Evolutionary conservation across 2,888 invertebrate species (phyloP), one percentile per base, ranked within the genome.

Genomic region (Trypoxylon attenuatum): DNA sequence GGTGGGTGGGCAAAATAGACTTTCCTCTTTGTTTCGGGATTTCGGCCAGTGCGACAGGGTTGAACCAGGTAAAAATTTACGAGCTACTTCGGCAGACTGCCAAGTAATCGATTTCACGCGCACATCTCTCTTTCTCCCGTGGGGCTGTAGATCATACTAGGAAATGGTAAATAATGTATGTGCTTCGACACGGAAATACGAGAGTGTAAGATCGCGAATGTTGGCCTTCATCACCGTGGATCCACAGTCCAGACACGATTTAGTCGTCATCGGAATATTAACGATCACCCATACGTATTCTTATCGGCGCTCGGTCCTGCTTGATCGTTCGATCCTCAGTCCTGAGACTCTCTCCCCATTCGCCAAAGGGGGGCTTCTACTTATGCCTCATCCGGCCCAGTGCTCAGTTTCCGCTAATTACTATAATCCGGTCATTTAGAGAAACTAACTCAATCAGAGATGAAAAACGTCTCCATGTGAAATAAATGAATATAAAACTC

Each of bases 161-260:
- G 82, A 83, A 84, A 84, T 84, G 75, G 81, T 82, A 81, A 84
- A 85, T 84, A 84, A 85, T 85, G 78, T 81, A 84, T 84, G 77
- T 79, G 71, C 71, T 64, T 75, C 73, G 78, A 85, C 78, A 81
- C 85, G 85, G 84, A 85, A 85, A 83, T 81, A 81, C 80, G 71
- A 63, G 33, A 10, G 64, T 52, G 57, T 33, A 61, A 59, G 65
- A 70, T 55, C 63, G 76, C 64, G 62, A 71, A 71, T 73, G 61
- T 72, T 77, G 84, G 76, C 84, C 85, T 85, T 85, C 81, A 78
- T 68, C 53, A 58, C 55, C 38, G 67, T 54, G 68, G 73, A 79
- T 84, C 73, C 73, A 68, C 60, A 85, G 82, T 84, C 85, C 51
- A 73, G 59, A 79, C 85, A 85, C 84, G 85, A 78, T 76, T 79